A percentile compares a stretch with the other conserved stretches of the same genome.
These are phyloP conservation scores for Malurus melanocephalus DNA, from an alignment of 2,113 vertebrate genomes.

Conservation along the genomic window DNA sequence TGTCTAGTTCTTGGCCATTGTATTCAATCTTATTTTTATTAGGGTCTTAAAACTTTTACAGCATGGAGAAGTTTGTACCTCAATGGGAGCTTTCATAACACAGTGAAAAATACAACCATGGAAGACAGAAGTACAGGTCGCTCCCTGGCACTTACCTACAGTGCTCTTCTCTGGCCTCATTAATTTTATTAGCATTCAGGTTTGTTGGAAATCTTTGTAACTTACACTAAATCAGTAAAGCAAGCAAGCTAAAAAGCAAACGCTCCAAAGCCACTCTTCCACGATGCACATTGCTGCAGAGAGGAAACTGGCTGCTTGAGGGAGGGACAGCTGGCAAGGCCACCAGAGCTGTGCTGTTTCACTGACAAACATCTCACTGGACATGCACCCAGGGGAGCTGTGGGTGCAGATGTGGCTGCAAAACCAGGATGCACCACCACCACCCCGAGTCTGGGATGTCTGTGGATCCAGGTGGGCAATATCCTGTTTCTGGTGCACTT, in stretches of 20 bases:
- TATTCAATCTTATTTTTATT: slow-evolving; percentile 48
- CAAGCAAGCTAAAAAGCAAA: neutral
- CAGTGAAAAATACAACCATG: slow-evolving; percentile 7
- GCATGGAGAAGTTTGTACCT: neutral
- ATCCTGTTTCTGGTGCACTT: neutral
- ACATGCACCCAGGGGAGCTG: accelerated
- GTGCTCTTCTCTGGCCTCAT: neutral
- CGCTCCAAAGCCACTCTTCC: neutral
- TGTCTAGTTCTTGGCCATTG: slow-evolving; percentile 3
- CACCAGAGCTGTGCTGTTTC: neutral
- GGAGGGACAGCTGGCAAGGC: neutral
- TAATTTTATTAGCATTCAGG: neutral
- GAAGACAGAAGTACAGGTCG: neutral
- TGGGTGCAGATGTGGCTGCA: neutral
- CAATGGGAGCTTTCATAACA: neutral
- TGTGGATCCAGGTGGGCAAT: accelerated
- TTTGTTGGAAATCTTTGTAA: neutral
- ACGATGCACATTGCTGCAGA: accelerated
- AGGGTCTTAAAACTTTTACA: slow-evolving; percentile 15
- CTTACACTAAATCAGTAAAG: neutral
- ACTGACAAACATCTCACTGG: neutral
- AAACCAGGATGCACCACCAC: neutral
- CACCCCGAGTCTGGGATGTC: accelerated
- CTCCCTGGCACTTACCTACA: neutral
- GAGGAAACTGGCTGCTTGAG: neutral